A percentile compares a stretch with the other conserved stretches of the same genome.
Evolutionary conservation across 2,797 vertebrate genomes (phyloP).

Genomic region (Balearica regulorum): DNA sequence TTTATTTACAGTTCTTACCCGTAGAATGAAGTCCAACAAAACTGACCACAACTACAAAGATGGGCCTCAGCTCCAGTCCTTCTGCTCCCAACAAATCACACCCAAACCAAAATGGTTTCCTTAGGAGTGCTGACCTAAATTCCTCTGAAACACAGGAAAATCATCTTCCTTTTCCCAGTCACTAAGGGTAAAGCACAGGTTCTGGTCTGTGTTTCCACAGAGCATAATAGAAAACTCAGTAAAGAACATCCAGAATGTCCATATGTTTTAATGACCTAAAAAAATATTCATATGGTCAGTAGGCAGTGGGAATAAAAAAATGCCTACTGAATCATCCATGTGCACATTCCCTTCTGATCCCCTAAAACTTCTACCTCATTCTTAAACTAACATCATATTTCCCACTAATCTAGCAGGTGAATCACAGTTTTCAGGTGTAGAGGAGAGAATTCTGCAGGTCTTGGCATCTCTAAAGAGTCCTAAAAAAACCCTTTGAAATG

Average conservation of each 20-base stretch:
- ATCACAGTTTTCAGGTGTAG: not conserved
- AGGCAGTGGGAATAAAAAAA: not conserved
- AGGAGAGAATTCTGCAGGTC: not conserved
- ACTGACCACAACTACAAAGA: not conserved
- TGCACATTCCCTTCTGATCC: not conserved
- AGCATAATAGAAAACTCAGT: not conserved
- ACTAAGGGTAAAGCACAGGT: not conserved
- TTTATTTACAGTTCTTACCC: not conserved
- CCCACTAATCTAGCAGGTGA: not conserved
- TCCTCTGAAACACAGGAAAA: not conserved
- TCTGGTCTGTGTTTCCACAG: not conserved
- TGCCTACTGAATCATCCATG: not conserved
- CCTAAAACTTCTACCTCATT: not conserved
- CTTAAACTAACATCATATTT: rapidly evolving
- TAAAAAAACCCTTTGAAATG: not conserved
- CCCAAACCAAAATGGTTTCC: not conserved
- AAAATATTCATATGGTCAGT: not conserved
- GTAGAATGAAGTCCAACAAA: not conserved
- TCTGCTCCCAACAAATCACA: not conserved
- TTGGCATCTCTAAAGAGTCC: not conserved
- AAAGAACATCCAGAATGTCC: not conserved
- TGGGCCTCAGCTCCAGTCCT: not conserved
- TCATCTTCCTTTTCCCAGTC: not conserved
- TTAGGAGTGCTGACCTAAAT: not conserved
- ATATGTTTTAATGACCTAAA: not conserved